These are phyloP conservation scores for Chymomyza amoena DNA, from an alignment of 2,888 invertebrate species.

Conservation along the genomic window DNA sequence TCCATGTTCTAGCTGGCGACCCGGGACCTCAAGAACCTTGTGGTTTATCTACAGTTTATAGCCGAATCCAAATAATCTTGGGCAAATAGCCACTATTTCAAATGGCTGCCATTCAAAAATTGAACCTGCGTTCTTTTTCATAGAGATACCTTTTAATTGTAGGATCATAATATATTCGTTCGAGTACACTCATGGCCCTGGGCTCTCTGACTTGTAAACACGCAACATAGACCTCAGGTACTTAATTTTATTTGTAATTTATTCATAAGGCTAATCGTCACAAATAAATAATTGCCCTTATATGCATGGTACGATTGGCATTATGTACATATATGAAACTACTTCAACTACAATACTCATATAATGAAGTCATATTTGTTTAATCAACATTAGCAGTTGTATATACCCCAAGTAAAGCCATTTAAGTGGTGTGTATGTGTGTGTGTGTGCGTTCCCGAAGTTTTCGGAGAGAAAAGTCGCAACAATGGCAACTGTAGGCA, in stretches of 20 bases:
- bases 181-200: conserved; percentile 29
- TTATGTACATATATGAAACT: conserved; percentile 36
- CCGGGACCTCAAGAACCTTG: too few relatives aligned
- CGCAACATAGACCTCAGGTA: conserved; percentile 41
- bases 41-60: too few relatives aligned
- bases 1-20: too few relatives aligned
- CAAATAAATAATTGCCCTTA: conserved; percentile 7
- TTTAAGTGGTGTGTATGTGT: conserved; percentile 16
- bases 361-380: conserved; percentile 71
- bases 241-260: conserved; percentile 38
- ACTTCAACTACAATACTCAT: conserved; percentile 28
- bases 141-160: too few relatives aligned
- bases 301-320: not conserved
- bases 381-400: conserved; percentile 33
- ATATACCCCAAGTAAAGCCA: conserved; percentile 21
- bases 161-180: too few relatives aligned
- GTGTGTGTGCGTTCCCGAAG: too few relatives aligned
- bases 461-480: conserved; percentile 47
- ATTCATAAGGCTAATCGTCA: conserved; percentile 38
- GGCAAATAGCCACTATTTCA: too few relatives aligned
- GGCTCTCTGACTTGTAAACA: conserved; percentile 53
- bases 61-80: too few relatives aligned
- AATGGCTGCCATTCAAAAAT: too few relatives aligned
- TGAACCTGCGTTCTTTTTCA: too few relatives aligned
- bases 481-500: conserved; percentile 72